Evolutionary conservation across 2,888 invertebrate species (phyloP).

Genomic region (Esperia sulphurella): DNA sequence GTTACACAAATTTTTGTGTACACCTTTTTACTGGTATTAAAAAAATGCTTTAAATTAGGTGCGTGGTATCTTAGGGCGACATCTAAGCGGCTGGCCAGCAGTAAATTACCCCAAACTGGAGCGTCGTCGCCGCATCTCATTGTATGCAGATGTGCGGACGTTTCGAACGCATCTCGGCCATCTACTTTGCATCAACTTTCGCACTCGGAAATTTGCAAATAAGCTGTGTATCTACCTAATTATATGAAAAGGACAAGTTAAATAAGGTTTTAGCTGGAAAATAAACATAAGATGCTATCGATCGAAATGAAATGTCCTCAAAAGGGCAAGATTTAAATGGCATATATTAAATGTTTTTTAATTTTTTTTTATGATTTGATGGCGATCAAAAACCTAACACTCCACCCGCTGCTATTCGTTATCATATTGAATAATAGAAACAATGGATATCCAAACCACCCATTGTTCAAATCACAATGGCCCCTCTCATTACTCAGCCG

Average conservation of each 20-base stretch:
- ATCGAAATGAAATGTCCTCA: neutral
- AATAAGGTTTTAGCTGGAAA: conserved; percentile 3
- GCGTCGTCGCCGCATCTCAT: conserved; percentile 49
- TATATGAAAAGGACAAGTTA: conserved; percentile 12
- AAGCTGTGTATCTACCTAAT: conserved; percentile 34
- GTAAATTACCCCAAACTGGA: conserved; percentile 71
- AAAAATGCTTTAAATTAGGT: conserved; percentile 58
- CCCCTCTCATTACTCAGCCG: conserved; percentile 72
- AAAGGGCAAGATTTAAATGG: neutral
- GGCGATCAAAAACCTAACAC: neutral
- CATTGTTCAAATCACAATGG: conserved; percentile 74
- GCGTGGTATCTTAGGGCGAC: conserved; percentile 63
- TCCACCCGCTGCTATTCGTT: conserved; percentile 35
- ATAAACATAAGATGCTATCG: neutral
- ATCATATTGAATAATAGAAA: conserved; percentile 70
- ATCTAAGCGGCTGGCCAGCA: conserved; percentile 61
- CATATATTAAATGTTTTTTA: neutral
- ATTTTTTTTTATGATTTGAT: neutral
- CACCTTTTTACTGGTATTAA: conserved; percentile 7
- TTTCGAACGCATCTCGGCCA: conserved; percentile 37
- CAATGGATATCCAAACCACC: conserved; percentile 61
- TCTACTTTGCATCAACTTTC: conserved; percentile 67
- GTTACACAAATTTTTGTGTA: neutral
- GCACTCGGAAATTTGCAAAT: conserved; percentile 56
- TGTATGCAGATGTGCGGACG: conserved; percentile 68